A percentile compares a stretch with the other conserved stretches of the same genome.
phyloP scores from a whole-genome alignment of 92 coral and sea anemone species.

The Porites cylindrica region DNA sequence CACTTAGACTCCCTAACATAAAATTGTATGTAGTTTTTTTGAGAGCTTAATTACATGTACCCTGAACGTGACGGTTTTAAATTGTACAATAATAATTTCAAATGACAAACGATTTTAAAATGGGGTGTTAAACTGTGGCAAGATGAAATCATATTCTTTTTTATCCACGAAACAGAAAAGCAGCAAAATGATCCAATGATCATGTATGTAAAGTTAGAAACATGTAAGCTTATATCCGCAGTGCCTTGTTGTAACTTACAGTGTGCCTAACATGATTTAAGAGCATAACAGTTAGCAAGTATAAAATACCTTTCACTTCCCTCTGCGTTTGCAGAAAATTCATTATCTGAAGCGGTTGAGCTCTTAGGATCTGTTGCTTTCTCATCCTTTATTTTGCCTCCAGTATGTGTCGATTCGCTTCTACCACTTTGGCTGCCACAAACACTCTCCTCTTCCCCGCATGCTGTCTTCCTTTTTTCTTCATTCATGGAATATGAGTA shows the following conservation, averaged over 20 bases:
- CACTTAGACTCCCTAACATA: not conserved
- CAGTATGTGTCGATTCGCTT: slow-evolving; percentile 34
- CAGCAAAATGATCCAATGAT: not conserved
- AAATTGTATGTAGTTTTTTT: too few relatives aligned
- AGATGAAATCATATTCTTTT: not conserved
- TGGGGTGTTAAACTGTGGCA: not conserved
- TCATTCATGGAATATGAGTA: slow-evolving; percentile 67
- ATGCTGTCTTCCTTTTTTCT: slow-evolving; percentile 59
- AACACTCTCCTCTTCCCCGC: slow-evolving; percentile 58
- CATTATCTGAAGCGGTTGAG: slow-evolving; percentile 14
- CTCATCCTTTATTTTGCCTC: slow-evolving; percentile 45
- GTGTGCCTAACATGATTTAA: too few relatives aligned
- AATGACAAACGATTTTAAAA: too few relatives aligned
- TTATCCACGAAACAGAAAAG: not conserved
- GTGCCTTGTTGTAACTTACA: not conserved
- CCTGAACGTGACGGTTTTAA: too few relatives aligned
- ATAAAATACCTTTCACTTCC: slow-evolving; percentile 39
- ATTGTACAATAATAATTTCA: not conserved
- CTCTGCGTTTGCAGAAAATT: slow-evolving; percentile 38
- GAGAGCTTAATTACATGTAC: too few relatives aligned
- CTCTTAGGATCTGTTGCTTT: slow-evolving; percentile 37
- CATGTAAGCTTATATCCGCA: too few relatives aligned
- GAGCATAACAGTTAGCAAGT: too few relatives aligned
- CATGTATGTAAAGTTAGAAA: not conserved
- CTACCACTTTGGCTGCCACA: slow-evolving; percentile 41